Evolutionary conservation across 2,797 vertebrate genomes (phyloP).

Genomic region (Chanos chanos): DNA sequence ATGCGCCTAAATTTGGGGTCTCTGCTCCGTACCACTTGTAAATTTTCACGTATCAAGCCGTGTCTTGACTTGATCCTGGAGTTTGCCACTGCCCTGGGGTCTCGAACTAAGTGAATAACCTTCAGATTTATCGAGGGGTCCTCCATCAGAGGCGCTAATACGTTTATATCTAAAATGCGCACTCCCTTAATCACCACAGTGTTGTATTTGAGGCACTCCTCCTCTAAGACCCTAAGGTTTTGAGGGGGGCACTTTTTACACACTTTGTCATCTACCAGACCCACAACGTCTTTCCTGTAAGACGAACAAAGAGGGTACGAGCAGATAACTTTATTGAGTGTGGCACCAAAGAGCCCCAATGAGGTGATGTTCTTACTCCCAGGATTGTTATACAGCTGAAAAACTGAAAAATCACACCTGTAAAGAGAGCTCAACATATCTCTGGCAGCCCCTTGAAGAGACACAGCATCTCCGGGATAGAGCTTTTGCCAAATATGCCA

Average conservation of each 20-base stretch:
- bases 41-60: slow-evolving; percentile 90
- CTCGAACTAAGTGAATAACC: slow-evolving; percentile 93
- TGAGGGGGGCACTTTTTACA: slow-evolving; percentile 95
- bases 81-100: slow-evolving; percentile 91
- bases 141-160: slow-evolving; percentile 87
- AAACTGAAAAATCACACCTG: slow-evolving; percentile 93
- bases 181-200: slow-evolving; percentile 97
- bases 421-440: slow-evolving; percentile 96
- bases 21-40: slow-evolving; percentile 93
- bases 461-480: slow-evolving; percentile 93
- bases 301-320: slow-evolving; percentile 92
- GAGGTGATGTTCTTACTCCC: slow-evolving; percentile 93
- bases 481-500: slow-evolving; percentile 99
- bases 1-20: slow-evolving; percentile 88
- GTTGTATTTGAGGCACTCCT: slow-evolving; percentile 90
- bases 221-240: slow-evolving; percentile 86
- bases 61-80: slow-evolving; percentile 94
- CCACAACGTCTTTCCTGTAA: slow-evolving; percentile 91
- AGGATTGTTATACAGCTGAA: slow-evolving; percentile 91
- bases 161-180: slow-evolving; percentile 87
- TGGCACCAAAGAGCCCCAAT: slow-evolving; percentile 88
- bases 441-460: slow-evolving; percentile 91
- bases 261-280: slow-evolving; percentile 92
- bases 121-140: slow-evolving; percentile 91
- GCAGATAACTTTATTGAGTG: slow-evolving; percentile 95